Evolutionary conservation across 2,797 vertebrate species (phyloP), one percentile per base, ranked within the genome.

Genomic region (Falco peregrinus): DNA sequence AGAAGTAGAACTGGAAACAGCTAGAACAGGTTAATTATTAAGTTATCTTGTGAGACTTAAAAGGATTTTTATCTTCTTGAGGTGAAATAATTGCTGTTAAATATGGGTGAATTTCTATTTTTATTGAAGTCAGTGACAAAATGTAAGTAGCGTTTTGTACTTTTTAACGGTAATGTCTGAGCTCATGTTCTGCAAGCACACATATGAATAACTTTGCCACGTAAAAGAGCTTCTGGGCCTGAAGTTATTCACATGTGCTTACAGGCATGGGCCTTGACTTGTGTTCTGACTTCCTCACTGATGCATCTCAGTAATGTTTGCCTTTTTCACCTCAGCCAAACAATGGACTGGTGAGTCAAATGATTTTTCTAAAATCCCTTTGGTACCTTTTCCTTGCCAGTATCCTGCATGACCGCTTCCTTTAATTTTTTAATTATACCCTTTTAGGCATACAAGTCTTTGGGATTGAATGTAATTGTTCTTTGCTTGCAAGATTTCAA

Each of bases 331-430:
- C 96, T 97, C 94, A 97, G 97, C 97, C 97, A 96, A 97, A 97
- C 97, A 97, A 97, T 97, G 97, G 97, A 97, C 90, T 96, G 97
- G 97, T 97, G 96, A 97, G 97, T 97, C 6, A 7, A 94, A 91
- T 93, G 60, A 87, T 91, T 95, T 90, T 97, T 94, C 91, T 96
- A 50, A 89, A 94, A 93, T 94, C 77, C 70, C 50, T 85, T 75
- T 9, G 31, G 75, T 94, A n/a, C n/a, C 26, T 93, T 90, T 75
- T 85, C 64, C 87, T 73, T 96, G 84, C 65, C 60, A 63, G 84
- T 88, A 33, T 94, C 90, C 93, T 97, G 97, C 97, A 97, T 97
- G 97, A 96, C 64, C 0, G 74, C 93, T 96, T 97, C 82, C 83
- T 92, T 95, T 94, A 73, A 73, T 86, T 94, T 97, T 96, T 96